A percentile compares a stretch with the other conserved stretches of the same genome.
phyloP scores from a whole-genome alignment of 2,797 vertebrate species.

The Sarcophilus harrisii region DNA sequence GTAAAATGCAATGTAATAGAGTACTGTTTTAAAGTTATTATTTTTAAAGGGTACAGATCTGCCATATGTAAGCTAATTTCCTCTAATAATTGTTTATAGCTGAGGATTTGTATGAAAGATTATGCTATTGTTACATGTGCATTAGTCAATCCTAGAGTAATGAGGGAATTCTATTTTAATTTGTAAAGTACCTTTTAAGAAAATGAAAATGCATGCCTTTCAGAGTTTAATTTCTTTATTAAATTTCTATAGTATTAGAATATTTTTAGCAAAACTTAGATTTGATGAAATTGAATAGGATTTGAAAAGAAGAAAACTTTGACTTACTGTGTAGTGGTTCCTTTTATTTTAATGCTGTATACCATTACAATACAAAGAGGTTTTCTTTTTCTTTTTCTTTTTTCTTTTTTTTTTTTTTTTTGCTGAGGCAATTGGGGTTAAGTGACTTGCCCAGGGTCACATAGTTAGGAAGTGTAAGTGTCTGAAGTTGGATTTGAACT shows the following conservation, averaged over 20 bases:
- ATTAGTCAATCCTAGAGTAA: neutral
- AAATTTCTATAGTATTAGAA: slow-evolving; percentile 26
- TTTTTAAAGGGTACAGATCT: neutral
- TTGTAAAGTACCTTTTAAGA: slow-evolving; percentile 22
- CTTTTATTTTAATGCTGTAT: neutral
- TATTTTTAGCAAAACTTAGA: slow-evolving; percentile 10
- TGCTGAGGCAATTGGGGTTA: too few species aligned
- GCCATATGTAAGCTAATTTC: neutral
- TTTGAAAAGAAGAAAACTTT: neutral
- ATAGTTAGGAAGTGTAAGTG: too few species aligned
- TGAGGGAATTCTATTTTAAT: slow-evolving; percentile 2
- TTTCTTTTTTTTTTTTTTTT: too few species aligned
- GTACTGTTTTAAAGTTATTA: slow-evolving; percentile 8
- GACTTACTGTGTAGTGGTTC: slow-evolving; percentile 7
- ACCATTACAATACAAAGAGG: neutral
- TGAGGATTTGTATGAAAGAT: neutral
- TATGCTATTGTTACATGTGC: neutral
- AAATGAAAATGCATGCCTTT: slow-evolving; percentile 40
- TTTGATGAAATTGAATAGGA: neutral
- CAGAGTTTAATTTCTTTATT: slow-evolving; percentile 5
- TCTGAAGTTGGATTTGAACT: too few species aligned
- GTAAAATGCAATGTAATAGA: slow-evolving; percentile 1
- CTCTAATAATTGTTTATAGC: neutral
- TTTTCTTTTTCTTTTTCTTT: neutral
- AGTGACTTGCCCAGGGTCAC: too few species aligned